Conservation (phyloP, 2,888 invertebrate species). For the Mythimna loreyi region DNA sequence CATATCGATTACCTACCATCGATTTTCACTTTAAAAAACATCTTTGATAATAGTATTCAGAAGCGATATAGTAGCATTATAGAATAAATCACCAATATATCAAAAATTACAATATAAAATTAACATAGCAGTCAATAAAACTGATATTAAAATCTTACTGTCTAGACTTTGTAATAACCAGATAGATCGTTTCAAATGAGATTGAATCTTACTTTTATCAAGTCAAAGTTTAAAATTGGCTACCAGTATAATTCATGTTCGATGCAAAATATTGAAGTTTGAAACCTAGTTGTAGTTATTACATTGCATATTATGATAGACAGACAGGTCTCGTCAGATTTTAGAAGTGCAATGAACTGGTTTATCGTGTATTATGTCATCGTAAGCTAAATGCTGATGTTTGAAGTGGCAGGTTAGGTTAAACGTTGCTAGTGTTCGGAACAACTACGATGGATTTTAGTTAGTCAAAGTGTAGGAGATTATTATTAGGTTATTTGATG, state of each 20-base stretch:
- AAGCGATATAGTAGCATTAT: background rate
- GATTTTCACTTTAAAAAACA: too few species aligned
- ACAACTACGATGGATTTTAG: too few species aligned
- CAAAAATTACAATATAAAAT: constrained; percentile 36
- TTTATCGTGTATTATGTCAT: constrained; percentile 55
- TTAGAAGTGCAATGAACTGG: constrained; percentile 61
- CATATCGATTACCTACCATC: too few species aligned
- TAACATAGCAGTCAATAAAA: constrained; percentile 36
- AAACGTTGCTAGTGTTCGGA: background rate
- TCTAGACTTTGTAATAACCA: constrained; percentile 47
- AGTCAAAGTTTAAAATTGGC: constrained; percentile 16
- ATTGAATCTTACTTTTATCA: background rate
- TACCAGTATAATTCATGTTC: background rate
- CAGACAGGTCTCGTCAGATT: constrained; percentile 49
- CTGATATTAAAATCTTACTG: constrained; percentile 36
- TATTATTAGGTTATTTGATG: too few species aligned
- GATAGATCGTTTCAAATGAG: background rate
- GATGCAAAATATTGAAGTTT: constrained; percentile 22
- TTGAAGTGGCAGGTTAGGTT: constrained; percentile 2
- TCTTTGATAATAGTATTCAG: background rate
- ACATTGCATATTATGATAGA: constrained; percentile 50
- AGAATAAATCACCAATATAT: constrained; percentile 28
- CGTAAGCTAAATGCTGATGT: constrained; percentile 19
- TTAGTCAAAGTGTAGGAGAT: too few species aligned
- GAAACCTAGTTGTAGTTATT: constrained; percentile 6